Percentiles rank a stretch among this genome's conserved stretches.
Conservation (phyloP, 2,113 vertebrate species). For the Phoenicopterus ruber region DNA sequence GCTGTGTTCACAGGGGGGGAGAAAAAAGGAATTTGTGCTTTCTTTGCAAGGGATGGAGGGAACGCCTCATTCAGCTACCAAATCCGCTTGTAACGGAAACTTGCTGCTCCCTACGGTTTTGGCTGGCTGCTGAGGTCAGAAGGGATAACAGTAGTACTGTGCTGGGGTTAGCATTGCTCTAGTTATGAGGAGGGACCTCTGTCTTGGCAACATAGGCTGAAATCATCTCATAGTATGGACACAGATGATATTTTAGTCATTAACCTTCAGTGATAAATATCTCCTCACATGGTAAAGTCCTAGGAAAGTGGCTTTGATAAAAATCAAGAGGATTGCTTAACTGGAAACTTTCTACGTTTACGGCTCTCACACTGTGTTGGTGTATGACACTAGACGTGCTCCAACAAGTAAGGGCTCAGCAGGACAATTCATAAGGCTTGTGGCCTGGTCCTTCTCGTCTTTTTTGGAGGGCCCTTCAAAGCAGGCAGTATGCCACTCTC, state of each 20-base stretch:
- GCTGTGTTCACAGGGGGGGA: not conserved
- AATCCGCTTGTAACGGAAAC: not conserved
- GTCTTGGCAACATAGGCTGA: not conserved
- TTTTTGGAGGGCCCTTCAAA: not conserved
- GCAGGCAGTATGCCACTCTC: not conserved
- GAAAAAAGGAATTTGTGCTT: not conserved
- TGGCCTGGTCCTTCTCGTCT: not conserved
- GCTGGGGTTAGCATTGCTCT: not conserved
- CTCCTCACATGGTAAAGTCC: not conserved
- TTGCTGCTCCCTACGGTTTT: conserved; percentile 43
- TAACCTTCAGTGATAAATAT: not conserved
- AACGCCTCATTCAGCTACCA: not conserved
- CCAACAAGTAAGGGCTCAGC: not conserved
- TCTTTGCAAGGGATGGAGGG: conserved; percentile 16
- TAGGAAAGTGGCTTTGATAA: not conserved
- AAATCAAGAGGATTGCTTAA: not conserved
- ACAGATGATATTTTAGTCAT: not conserved
- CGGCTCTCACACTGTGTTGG: not conserved
- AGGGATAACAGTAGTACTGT: not conserved
- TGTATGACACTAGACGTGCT: not conserved
- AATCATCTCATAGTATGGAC: not conserved
- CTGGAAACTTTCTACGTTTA: not conserved
- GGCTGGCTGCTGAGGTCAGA: conserved; percentile 28
- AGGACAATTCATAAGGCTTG: not conserved
- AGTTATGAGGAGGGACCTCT: not conserved